These are phyloP conservation scores for Apantesis nais DNA, from an alignment of 2,888 invertebrate species.

Conservation along the genomic window DNA sequence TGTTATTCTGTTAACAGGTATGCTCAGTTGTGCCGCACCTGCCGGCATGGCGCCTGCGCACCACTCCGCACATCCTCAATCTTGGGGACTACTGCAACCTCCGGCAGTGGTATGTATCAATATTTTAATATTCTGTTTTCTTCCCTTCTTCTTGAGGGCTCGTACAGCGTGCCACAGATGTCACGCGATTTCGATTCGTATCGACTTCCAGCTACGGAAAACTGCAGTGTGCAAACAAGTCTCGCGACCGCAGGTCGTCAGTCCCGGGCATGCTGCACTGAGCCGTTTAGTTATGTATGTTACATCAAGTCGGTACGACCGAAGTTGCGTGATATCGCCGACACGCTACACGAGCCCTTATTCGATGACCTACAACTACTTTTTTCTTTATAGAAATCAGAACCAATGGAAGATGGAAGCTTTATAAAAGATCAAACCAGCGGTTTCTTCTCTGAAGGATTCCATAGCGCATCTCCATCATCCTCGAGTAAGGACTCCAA, in stretches of 20 bases:
- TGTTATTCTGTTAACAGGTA: constrained; percentile 58
- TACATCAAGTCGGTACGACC: neutral
- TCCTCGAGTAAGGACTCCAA: constrained; percentile 84
- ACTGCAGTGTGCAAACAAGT: too few relatives aligned
- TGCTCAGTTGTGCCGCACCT: constrained; percentile 79
- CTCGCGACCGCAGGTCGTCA: too few relatives aligned
- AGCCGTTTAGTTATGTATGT: too few relatives aligned
- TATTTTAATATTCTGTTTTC: neutral
- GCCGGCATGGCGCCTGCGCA: constrained; percentile 79
- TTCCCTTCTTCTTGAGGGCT: neutral
- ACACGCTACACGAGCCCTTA: neutral
- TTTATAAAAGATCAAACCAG: constrained; percentile 86
- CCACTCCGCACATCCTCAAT: constrained; percentile 64
- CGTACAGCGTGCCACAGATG: neutral
- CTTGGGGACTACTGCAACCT: constrained; percentile 72
- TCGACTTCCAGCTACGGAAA: too few relatives aligned
- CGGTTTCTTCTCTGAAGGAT: constrained; percentile 86
- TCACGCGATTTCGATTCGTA: neutral
- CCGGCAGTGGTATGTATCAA: constrained; percentile 69
- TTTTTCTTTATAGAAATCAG: constrained; percentile 84
- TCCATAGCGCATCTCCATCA: constrained; percentile 86
- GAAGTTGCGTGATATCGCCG: neutral
- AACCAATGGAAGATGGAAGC: constrained; percentile 77
- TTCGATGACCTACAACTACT: constrained; percentile 27
- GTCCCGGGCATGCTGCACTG: too few relatives aligned